Evolutionary conservation across 2,797 vertebrate species (phyloP).

Genomic region (Setipinna tenuifilis): DNA sequence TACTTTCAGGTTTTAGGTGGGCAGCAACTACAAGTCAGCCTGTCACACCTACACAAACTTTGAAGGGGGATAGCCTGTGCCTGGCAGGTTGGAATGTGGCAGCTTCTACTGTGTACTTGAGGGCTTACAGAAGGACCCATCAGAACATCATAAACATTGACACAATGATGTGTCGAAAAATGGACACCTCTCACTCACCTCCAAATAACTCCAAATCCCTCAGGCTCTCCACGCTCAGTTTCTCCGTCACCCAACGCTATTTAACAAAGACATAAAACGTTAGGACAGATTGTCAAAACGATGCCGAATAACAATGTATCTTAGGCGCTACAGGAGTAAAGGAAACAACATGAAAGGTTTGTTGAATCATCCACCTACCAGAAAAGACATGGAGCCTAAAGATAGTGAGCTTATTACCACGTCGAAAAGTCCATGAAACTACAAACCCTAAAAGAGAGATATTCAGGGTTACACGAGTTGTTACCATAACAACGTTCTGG

Average conservation of each 20-base stretch:
- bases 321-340: not conserved
- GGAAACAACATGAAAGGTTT: too few species aligned
- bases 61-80: not conserved
- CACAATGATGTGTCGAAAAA: not conserved
- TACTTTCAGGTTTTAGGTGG: not conserved
- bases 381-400: conserved; percentile 82
- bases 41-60: not conserved
- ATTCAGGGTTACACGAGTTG: not conserved
- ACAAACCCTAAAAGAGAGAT: not conserved
- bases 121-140: conserved; percentile 11
- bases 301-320: not conserved
- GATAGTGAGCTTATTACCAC: conserved; percentile 60
- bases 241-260: conserved; percentile 98
- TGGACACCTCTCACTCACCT: conserved; percentile 78
- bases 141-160: conserved; percentile 28
- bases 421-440: conserved; percentile 53
- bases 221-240: conserved; percentile 98
- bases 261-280: conserved; percentile 51
- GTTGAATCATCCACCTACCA: conserved; percentile 68
- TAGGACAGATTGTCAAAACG: not conserved
- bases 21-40: not conserved
- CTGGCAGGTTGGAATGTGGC: not conserved
- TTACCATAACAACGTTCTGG: conserved; percentile 17
- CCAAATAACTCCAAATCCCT: conserved; percentile 97
- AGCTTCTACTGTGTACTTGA: not conserved